Evolutionary conservation across 2,888 invertebrate genomes (phyloP), one percentile per base, ranked within the genome.

Genomic region (Mechanitis mazaeus): DNA sequence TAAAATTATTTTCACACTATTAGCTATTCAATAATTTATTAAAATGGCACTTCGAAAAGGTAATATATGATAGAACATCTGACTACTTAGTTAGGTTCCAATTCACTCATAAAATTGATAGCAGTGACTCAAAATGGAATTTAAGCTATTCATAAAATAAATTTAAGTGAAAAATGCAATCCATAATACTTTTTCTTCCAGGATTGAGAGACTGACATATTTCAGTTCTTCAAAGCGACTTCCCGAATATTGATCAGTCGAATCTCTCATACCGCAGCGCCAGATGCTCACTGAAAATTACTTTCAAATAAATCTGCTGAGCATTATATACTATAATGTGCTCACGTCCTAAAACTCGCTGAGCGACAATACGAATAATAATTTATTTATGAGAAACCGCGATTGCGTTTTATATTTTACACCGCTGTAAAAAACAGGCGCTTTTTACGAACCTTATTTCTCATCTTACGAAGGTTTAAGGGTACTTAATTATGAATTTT

Each of bases 201-300:
- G 72, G 76, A 84, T 85, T 83, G 86, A 84, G 82, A 81, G 82
- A 84, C 83, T 85, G 86, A 82, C 85, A 87, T 84, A 86, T 87
- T 86, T 85, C 84, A 84, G 83, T 84, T 87, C 84, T 84, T 84
- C 80, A 80, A 69, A 70, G 79, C 79, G 81, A 82, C 83, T 86
- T 79, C 75, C 81, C 79, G 88, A 88, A 88, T 89, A 89, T 89
- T 88, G 89, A 89, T 87, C 86, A 88, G 83, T 74, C 72, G 80
- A 86, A 87, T 86, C 80, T 83, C 84, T 86, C 85, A 86, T 81
- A 81, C 84, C 87, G 83, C 83, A 83, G 72, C 75, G 83, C 87
- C 89, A 90, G 89, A 83, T 90, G 89, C 87, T 85, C 84, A 72
- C 85, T 76, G 82, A 79, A 87, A 87, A 89, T 89, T 89, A 87